Base-by-base conservation (phyloP, 2,113 vertebrate genomes). In the Paradoxurus hermaphroditus region DNA sequence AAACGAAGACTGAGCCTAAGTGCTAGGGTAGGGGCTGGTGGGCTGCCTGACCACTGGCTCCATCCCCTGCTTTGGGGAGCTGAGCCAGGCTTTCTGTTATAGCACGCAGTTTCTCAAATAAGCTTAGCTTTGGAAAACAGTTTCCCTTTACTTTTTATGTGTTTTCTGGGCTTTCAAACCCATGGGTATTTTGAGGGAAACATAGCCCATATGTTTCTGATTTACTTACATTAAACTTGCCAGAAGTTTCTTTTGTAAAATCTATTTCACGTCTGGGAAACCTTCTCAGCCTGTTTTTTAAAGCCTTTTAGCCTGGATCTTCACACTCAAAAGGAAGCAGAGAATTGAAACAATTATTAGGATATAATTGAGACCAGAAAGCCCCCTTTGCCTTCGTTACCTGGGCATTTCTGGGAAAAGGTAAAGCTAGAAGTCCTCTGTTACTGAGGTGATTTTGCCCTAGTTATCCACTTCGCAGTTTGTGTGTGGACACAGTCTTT, bases 221-320 rank as follows among this genome's bases (percentile, higher is more conserved):
- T 98, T 98, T 98, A 96, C 95, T 97, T 97, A 90, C 92, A 73
- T 97, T 97, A 67, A 96, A 97, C 93, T 95, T 90, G 97, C 97
- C 97, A 98, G 97, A 96, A 98, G 93, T 97, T 97, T 97, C 97
- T 97, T 98, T 97, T 96, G 85, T 95, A 95, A 95, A 97, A 97
- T 98, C 96, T 96, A 97, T 95, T 97, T 97, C 94, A 97, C 1
- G 94, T 98, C 98, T 98, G 97, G 96, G 97, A 98, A 97, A 96
- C 92, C 94, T 97, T 96, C 97, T 86, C 84, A 92, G 97, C 27
- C 86, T 93, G 46, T 75, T 97, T 86, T 93, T 84, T 67, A 91
- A 92, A 93, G 90, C 75, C 27, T 90, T 97, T 95, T 89, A 95
- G 95, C 16, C 92, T 91, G 88, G 87, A 95, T 96, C 84, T 97